Evolutionary conservation across 2,888 invertebrate genomes (phyloP), one percentile per base, ranked within the genome.

Genomic region (Chrysodeixis includens): DNA sequence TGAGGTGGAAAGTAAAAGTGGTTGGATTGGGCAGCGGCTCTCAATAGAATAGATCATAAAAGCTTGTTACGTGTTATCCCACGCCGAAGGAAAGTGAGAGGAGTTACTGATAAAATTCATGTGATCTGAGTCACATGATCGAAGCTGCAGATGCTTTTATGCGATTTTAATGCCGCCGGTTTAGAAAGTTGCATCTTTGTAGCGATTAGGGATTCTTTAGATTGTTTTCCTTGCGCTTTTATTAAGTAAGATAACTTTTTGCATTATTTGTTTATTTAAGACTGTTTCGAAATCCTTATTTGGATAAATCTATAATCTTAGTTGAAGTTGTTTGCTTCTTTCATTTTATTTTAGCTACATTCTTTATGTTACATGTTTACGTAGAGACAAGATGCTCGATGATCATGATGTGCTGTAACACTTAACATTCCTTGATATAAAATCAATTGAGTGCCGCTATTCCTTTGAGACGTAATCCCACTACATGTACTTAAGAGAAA

Each of bases 1-100:
- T 81, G 83, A 72, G 76, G 78, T 86, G 76, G 86, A 93, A 93
- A 94, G 94, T 94, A 93, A 94, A 93, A 94, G 93, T 93, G 86
- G 92, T 90, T 83, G 74, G 88, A 88, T 93, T 93, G 89, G 91
- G 89, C 88, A 84, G 84, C 83, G 77, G 84, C 62, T 83, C 86
- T 88, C 86, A 84, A 85, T 88, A 84, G 86, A 87, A 86, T 85
- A 83, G 85, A 88, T 88, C 87, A 90, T 91, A 89, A 90, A 88
- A 81, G 85, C 79, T 84, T 71, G 85, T 82, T 82, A 83, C 83
- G 83, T 84, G 84, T 83, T 76, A 83, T 86, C 85, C 86, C 88
- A 88, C 85, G 69, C 62, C 69, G 60, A 49, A 81, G 64, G 91
- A 93, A 93, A 93, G 93, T 92, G 92, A 93, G 92, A 92, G 93